Percentiles rank a stretch among this genome's conserved stretches.
phyloP scores from a whole-genome alignment of 2,888 invertebrate genomes.

The Amiota communis region DNA sequence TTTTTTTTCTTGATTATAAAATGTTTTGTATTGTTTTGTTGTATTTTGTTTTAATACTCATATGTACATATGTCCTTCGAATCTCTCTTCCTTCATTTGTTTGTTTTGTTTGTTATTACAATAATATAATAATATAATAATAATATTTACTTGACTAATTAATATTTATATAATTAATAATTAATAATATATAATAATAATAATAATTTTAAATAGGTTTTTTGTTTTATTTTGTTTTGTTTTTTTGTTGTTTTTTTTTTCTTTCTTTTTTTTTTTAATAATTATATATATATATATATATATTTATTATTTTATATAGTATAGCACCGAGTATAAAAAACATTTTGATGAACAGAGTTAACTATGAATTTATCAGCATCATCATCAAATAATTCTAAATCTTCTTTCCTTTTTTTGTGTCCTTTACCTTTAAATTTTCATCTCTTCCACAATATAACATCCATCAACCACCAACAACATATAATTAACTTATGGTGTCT shows the following conservation, averaged over 20 bases:
- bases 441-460: too few species aligned
- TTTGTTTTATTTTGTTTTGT: slow-evolving; percentile 41
- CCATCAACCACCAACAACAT: too few species aligned
- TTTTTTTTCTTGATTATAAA: slow-evolving; percentile 14
- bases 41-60: slow-evolving; percentile 16
- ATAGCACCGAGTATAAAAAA: slow-evolving; percentile 73
- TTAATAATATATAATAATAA: slow-evolving; percentile 14
- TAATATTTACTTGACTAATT: slow-evolving; percentile 19
- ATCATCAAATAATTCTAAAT: slow-evolving; percentile 4
- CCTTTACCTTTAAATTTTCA: too few species aligned
- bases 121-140: background rate
- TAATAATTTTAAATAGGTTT: slow-evolving; percentile 29
- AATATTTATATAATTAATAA: background rate
- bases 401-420: slow-evolving; percentile 43
- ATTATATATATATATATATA: too few species aligned
- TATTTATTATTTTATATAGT: slow-evolving; percentile 69
- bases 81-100: too few species aligned
- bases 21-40: background rate
- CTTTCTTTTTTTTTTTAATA: slow-evolving; percentile 43
- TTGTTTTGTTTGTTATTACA: background rate
- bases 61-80: slow-evolving; percentile 10
- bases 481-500: too few species aligned
- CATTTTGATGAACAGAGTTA: slow-evolving; percentile 60
- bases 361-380: slow-evolving; percentile 10
- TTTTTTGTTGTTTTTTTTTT: slow-evolving; percentile 39